Conservation (phyloP, 2,113 vertebrate genomes). For the Drymodes brunneopygia region DNA sequence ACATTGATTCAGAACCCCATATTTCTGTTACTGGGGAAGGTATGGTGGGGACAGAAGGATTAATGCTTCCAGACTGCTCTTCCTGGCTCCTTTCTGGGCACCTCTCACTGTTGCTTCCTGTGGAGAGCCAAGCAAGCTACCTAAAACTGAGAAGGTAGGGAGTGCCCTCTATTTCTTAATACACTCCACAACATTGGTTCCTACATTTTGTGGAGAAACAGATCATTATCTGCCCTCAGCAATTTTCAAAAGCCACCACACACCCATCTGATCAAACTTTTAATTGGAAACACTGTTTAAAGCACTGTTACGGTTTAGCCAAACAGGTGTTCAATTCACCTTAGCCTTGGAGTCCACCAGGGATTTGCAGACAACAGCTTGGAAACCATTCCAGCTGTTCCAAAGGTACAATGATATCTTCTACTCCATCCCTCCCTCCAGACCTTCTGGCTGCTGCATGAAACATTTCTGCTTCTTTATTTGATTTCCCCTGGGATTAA, state of each 20-base stretch:
- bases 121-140: not conserved
- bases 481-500: not conserved
- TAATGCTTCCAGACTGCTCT: not conserved
- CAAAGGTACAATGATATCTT: not conserved
- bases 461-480: not conserved
- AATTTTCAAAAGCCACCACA: not conserved
- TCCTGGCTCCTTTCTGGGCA: not conserved
- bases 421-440: not conserved
- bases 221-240: not conserved
- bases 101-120: not conserved
- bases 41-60: fast-evolving
- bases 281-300: not conserved
- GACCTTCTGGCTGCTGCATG: not conserved
- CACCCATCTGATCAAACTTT: not conserved
- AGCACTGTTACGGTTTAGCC: not conserved
- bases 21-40: not conserved
- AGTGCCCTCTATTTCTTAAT: not conserved
- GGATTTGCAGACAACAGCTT: not conserved
- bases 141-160: not conserved
- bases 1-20: not conserved
- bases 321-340: not conserved
- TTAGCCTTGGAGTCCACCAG: not conserved
- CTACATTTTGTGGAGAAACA: not conserved
- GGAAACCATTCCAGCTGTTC: not conserved
- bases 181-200: not conserved